Conservation (phyloP, 2,113 vertebrate species). For the Pygoscelis adeliae region DNA sequence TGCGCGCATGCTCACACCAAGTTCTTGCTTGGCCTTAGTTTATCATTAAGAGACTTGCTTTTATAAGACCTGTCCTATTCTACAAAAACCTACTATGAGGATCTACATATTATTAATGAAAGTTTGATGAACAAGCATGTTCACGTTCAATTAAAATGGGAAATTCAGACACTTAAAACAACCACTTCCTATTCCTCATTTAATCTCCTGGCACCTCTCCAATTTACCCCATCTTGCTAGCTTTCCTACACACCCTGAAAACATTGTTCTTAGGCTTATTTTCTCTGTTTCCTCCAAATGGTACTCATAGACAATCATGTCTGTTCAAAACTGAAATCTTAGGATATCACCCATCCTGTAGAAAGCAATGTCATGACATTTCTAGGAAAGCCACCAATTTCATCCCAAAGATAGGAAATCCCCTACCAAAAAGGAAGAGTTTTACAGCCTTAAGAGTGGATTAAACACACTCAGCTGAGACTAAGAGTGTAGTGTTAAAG, state of each 20-base stretch:
- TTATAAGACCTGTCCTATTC: neutral
- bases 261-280: neutral
- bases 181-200: neutral
- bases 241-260: neutral
- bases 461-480: neutral
- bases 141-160: neutral
- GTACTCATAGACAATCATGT: neutral
- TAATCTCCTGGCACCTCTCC: neutral
- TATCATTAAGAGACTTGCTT: neutral
- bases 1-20: fast-evolving
- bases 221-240: neutral
- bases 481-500: neutral
- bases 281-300: neutral
- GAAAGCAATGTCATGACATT: neutral
- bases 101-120: neutral
- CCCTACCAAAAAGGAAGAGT: neutral
- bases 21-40: neutral
- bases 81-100: neutral
- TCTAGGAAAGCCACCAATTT: neutral
- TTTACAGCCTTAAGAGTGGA: neutral
- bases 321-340: neutral
- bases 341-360: neutral
- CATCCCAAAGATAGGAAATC: neutral
- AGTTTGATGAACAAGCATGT: neutral
- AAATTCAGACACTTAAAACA: neutral